phyloP scores from a whole-genome alignment of 2,797 vertebrate species.

The Poeciliopsis gracilis region DNA sequence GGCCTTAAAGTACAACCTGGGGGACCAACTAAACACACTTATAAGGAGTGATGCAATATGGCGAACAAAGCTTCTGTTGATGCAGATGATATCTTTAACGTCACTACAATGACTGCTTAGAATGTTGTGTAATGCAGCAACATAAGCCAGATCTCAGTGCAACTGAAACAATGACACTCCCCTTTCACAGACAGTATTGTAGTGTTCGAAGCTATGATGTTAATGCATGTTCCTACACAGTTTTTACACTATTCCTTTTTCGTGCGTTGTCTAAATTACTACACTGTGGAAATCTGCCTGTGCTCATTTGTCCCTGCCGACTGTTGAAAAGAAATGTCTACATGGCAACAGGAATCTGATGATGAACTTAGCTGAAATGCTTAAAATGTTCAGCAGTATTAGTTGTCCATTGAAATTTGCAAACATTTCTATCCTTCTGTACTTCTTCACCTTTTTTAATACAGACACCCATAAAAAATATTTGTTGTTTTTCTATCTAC shows the following conservation, averaged over 20 bases:
- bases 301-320: background rate
- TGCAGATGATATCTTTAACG: slow-evolving; percentile 23
- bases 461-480: background rate
- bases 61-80: slow-evolving; percentile 51
- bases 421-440: background rate
- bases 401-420: background rate
- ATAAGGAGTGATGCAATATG: slow-evolving; percentile 65
- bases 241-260: background rate
- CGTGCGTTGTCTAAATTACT: background rate
- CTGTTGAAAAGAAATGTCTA: background rate
- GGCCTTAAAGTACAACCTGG: slow-evolving; percentile 43
- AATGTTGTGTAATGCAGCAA: slow-evolving; percentile 15
- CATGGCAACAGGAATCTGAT: background rate
- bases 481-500: background rate
- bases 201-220: background rate
- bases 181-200: slow-evolving; percentile 13
- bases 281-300: background rate
- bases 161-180: slow-evolving; percentile 2
- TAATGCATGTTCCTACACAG: background rate
- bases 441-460: background rate
- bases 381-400: background rate
- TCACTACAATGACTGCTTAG: slow-evolving; percentile 11
- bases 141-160: background rate
- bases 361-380: background rate
- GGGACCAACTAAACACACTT: slow-evolving; percentile 63